Percentiles rank a stretch among this genome's conserved stretches.
phyloP scores from a whole-genome alignment of 2,797 vertebrate species.

The Nannoperca obscura region DNA sequence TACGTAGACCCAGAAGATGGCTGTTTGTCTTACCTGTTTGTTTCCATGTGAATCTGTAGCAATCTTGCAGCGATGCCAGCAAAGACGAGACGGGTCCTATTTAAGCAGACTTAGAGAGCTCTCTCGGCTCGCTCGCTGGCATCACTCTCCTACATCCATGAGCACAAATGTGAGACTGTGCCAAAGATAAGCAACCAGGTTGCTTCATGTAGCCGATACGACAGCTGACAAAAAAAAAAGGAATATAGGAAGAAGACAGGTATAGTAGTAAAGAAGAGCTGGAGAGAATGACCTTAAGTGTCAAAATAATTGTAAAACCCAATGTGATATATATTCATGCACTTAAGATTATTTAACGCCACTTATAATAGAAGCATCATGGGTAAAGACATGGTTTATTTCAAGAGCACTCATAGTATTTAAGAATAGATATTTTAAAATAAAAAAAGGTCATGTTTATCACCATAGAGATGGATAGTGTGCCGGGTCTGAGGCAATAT shows the following conservation, averaged over 20 bases:
- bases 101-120: conserved; percentile 26
- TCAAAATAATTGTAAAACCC: conserved; percentile 83
- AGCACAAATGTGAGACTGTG: conserved; percentile 86
- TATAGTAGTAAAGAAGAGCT: conserved; percentile 58
- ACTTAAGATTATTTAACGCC: conserved; percentile 83
- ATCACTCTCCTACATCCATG: conserved; percentile 76
- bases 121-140: conserved; percentile 46
- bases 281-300: conserved; percentile 67
- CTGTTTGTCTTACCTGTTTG: conserved; percentile 78
- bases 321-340: conserved; percentile 83
- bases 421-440: conserved; percentile 83
- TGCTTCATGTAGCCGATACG: conserved; percentile 82
- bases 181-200: conserved; percentile 85
- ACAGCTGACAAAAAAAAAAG: conserved; percentile 68
- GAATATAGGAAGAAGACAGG: conserved; percentile 28
- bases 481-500: conserved; percentile 86
- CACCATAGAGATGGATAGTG: conserved; percentile 80
- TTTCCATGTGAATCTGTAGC: conserved; percentile 83
- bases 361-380: conserved; percentile 78
- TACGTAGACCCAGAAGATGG: conserved; percentile 62
- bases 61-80: conserved; percentile 77
- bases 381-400: conserved; percentile 80
- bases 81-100: conserved; percentile 34
- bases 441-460: conserved; percentile 81
- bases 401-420: conserved; percentile 86